A percentile compares a stretch with the other conserved stretches of the same genome.
These are phyloP conservation scores for Drosophila repleta DNA, from an alignment of 1,140 invertebrate species.

Conservation along the genomic window DNA sequence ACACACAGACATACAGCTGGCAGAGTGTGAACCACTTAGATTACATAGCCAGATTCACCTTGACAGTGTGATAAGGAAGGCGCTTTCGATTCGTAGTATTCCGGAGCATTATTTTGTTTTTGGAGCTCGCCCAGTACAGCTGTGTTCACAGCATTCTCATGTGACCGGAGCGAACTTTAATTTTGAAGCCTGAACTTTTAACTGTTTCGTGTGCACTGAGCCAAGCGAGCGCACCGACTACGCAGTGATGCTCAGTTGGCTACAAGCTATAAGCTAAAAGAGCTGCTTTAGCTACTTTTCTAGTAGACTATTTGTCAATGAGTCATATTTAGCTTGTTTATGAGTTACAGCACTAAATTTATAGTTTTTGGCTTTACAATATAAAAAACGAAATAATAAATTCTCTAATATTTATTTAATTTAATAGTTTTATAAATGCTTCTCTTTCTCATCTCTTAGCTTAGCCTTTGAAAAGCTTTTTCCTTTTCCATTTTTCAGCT, in stretches of 20 bases:
- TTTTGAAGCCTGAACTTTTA: slow-evolving; percentile 8
- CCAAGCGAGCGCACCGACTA: neutral
- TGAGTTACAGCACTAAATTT: no score
- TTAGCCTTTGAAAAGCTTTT: no score
- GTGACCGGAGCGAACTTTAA: slow-evolving; percentile 2
- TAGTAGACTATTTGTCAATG: no score
- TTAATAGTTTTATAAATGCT: no score
- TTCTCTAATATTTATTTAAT: no score
- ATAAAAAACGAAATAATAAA: no score
- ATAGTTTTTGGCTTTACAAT: no score
- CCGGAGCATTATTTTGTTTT: neutral
- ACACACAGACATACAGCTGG: neutral
- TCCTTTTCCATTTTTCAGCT: no score
- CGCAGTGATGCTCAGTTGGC: neutral
- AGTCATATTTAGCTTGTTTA: no score
- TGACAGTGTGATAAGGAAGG: slow-evolving; percentile 45
- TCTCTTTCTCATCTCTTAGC: no score
- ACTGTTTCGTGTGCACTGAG: slow-evolving; percentile 1
- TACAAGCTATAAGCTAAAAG: no score
- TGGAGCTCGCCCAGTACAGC: slow-evolving; percentile 16
- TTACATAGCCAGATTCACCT: slow-evolving; percentile 51
- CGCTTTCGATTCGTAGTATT: slow-evolving; percentile 6
- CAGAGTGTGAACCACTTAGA: slow-evolving; percentile 25
- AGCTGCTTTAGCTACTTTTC: no score
- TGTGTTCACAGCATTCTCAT: slow-evolving; percentile 15